phyloP scores from a whole-genome alignment of 2,888 invertebrate genomes.

The Aelia acuminata region DNA sequence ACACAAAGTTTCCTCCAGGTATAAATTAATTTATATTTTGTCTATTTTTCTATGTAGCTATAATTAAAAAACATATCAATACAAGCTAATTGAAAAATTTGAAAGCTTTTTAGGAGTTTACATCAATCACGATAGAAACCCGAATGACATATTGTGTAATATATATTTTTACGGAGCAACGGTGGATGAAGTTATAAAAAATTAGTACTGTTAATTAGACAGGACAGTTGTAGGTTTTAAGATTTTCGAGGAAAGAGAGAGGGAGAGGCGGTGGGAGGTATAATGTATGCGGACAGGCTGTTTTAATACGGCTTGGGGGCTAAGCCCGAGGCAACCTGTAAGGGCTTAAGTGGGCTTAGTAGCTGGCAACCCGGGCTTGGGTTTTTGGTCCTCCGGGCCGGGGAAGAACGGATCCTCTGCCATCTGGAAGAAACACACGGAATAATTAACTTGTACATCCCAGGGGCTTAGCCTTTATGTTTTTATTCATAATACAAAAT shows the following conservation, averaged over 20 bases:
- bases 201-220: neutral
- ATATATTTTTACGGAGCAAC: neutral
- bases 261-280: neutral
- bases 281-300: slow-evolving; percentile 51
- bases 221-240: slow-evolving; percentile 30
- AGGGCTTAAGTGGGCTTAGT: slow-evolving; percentile 49
- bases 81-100: too few species aligned
- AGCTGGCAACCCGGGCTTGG: slow-evolving; percentile 28
- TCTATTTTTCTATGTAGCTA: too few species aligned
- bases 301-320: slow-evolving; percentile 49
- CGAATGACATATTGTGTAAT: too few species aligned
- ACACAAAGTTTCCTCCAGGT: too few species aligned
- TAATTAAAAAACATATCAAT: too few species aligned
- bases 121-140: too few species aligned
- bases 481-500: slow-evolving; percentile 17
- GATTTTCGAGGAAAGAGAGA: neutral
- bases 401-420: slow-evolving; percentile 25
- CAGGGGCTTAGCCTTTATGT: neutral
- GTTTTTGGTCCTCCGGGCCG: slow-evolving; percentile 40
- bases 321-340: slow-evolving; percentile 47
- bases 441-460: slow-evolving; percentile 46
- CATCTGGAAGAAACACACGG: slow-evolving; percentile 47
- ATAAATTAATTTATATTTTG: too few species aligned
- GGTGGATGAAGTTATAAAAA: neutral
- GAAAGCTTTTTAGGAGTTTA: too few species aligned